phyloP scores from a whole-genome alignment of 2,113 vertebrate genomes.

The Laterallus jamaicensis region DNA sequence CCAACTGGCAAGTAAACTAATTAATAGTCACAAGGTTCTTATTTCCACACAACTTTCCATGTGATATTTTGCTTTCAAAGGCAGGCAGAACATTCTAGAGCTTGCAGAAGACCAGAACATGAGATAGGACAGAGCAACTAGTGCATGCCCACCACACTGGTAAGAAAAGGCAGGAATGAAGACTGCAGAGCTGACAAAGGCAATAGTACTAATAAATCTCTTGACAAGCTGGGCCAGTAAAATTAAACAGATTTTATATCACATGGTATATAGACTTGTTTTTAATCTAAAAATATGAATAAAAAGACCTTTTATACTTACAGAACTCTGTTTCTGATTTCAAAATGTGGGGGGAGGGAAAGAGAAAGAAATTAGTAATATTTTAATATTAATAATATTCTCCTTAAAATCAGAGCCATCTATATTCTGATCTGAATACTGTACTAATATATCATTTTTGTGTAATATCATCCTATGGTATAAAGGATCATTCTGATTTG shows the following conservation, averaged over 20 bases:
- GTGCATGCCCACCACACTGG: background rate
- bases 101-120: background rate
- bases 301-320: constrained; percentile 69
- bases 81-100: background rate
- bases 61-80: background rate
- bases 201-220: background rate
- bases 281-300: constrained; percentile 14
- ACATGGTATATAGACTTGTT: background rate
- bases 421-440: background rate
- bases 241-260: background rate
- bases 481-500: background rate
- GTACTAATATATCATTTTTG: background rate
- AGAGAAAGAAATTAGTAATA: no score
- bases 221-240: background rate
- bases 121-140: background rate
- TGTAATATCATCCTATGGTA: background rate
- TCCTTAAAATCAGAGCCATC: no score
- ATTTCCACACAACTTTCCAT: background rate
- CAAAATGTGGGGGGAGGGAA: no score
- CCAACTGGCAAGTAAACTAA: background rate
- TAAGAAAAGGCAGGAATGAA: background rate
- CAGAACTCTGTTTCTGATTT: no score
- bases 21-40: background rate
- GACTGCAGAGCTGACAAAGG: background rate
- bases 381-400: no score